Evolutionary conservation across 2,888 invertebrate species (phyloP), one percentile per base, ranked within the genome.

Genomic region (Biston betularia): DNA sequence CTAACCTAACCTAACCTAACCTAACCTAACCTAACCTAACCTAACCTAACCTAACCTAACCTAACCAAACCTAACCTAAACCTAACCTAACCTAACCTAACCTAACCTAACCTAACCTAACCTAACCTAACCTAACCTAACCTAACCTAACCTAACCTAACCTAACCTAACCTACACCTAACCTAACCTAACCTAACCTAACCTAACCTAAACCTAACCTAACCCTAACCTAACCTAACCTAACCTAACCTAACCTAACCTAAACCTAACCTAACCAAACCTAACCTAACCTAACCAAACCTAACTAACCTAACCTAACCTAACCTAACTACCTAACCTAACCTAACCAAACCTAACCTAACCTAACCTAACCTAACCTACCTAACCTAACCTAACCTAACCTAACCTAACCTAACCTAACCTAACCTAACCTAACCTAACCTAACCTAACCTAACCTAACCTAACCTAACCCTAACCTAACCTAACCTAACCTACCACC

Each of bases 181-280:
- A 34, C 50, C n/a, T 50, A 50, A 50, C 50, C 50, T 50, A 50
- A 50, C 50, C 50, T 50, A 50, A 50, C 50, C 50, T 50, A 50
- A n/a, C 50, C 50, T 50, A 50, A 50, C 50, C 50, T 50, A 50
- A 50, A 50, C 50, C 50, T 49, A 49, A 74, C 73, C 73, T 66
- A 75, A 71, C 70, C 72, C 66, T 70, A 73, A n/a, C n/a, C 74
- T 72, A 73, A 75, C 75, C 73, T 65, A 69, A 70, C 71, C 73
- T 67, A 69, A n/a, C 69, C 74, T 69, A 69, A 74, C 72, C 74
- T 70, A 72, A 74, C n/a, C n/a, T n/a, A n/a, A n/a, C n/a, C n/a
- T n/a, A n/a, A n/a, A n/a, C n/a, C n/a, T n/a, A n/a, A n/a, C n/a
- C n/a, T n/a, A n/a, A n/a, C n/a, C n/a, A n/a, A n/a, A n/a, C n/a